A percentile compares a stretch with the other conserved stretches of the same genome.
Conservation (phyloP, 2,888 invertebrate genomes). For the Pandemis cinnamomeana region DNA sequence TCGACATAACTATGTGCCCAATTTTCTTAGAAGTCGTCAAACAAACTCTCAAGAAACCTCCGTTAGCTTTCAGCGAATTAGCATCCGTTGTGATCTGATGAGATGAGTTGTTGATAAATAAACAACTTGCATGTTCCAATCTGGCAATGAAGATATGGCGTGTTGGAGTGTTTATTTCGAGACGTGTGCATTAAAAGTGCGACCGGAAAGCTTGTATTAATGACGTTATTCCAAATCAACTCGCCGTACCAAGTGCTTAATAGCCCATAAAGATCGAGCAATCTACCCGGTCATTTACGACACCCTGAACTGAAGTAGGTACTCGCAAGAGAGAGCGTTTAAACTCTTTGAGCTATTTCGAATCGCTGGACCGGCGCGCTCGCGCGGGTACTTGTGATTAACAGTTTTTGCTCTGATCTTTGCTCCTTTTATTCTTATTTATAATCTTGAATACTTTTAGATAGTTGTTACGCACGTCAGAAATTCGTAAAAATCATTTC, state of each 20-base stretch:
- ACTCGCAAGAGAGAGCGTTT: slow-evolving; percentile 51
- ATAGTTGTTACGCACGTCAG: slow-evolving; percentile 58
- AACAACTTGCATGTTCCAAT: slow-evolving; percentile 2
- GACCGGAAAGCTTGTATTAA: slow-evolving; percentile 45
- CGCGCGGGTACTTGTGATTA: slow-evolving; percentile 60
- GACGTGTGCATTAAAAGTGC: slow-evolving; percentile 50
- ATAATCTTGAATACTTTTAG: slow-evolving; percentile 57
- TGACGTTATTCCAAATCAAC: slow-evolving; percentile 54
- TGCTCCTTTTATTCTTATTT: slow-evolving; percentile 57
- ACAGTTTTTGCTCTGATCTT: slow-evolving; percentile 69
- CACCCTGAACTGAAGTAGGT: slow-evolving; percentile 55
- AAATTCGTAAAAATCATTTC: slow-evolving; percentile 40
- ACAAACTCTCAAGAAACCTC: slow-evolving; percentile 1
- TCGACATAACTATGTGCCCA: slow-evolving; percentile 49
- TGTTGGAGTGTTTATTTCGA: slow-evolving; percentile 55
- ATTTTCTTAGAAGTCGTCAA: slow-evolving; percentile 43
- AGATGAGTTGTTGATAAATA: slow-evolving; percentile 13
- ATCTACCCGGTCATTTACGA: slow-evolving; percentile 63
- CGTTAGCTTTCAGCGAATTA: slow-evolving; percentile 15
- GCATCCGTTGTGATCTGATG: slow-evolving; percentile 9
- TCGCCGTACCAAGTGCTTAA: slow-evolving; percentile 61
- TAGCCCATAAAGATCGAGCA: slow-evolving; percentile 66
- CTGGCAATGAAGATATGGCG: slow-evolving; percentile 13
- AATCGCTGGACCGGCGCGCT: slow-evolving; percentile 64
- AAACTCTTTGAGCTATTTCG: slow-evolving; percentile 68